Evolutionary conservation across 2,797 vertebrate genomes (phyloP).

Genomic region (Xiphophorus birchmanni): DNA sequence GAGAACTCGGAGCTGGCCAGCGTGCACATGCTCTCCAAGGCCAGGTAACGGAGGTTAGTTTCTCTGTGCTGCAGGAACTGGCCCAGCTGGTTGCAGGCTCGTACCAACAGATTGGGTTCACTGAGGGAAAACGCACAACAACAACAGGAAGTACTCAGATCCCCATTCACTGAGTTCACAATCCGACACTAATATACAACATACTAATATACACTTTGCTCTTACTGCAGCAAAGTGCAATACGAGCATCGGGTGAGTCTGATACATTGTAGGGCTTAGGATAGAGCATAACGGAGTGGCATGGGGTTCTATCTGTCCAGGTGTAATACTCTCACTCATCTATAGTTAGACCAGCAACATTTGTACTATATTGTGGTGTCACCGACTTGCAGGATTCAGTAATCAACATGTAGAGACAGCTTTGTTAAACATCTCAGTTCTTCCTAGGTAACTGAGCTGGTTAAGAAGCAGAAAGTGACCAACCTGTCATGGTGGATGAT

Average conservation of each 20-base stretch:
- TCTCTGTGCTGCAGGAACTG: slow-evolving; percentile 93
- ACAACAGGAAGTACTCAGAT: not conserved
- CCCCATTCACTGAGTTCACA: not conserved
- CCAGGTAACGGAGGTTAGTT: slow-evolving; percentile 90
- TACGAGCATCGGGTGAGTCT: not conserved
- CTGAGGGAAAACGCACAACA: slow-evolving; percentile 58
- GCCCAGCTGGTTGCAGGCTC: slow-evolving; percentile 91
- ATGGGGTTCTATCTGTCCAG: not conserved
- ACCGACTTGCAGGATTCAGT: not conserved
- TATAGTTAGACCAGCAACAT: not conserved
- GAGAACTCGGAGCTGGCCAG: slow-evolving; percentile 93
- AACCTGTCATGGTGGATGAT: slow-evolving; percentile 98
- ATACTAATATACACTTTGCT: too few relatives aligned
- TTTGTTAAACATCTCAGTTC: not conserved
- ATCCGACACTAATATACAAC: not conserved
- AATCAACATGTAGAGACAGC: not conserved
- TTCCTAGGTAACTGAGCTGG: not conserved
- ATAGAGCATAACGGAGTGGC: not conserved
- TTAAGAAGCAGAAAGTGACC: not conserved
- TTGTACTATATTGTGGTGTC: not conserved
- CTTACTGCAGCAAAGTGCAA: not conserved
- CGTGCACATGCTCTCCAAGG: slow-evolving; percentile 92
- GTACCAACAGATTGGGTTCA: slow-evolving; percentile 89
- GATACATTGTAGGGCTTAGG: not conserved
- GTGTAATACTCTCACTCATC: not conserved